Percentiles rank a stretch among this genome's conserved stretches.
Conservation (phyloP, 2,797 vertebrate genomes). For the Podarcis siculus region DNA sequence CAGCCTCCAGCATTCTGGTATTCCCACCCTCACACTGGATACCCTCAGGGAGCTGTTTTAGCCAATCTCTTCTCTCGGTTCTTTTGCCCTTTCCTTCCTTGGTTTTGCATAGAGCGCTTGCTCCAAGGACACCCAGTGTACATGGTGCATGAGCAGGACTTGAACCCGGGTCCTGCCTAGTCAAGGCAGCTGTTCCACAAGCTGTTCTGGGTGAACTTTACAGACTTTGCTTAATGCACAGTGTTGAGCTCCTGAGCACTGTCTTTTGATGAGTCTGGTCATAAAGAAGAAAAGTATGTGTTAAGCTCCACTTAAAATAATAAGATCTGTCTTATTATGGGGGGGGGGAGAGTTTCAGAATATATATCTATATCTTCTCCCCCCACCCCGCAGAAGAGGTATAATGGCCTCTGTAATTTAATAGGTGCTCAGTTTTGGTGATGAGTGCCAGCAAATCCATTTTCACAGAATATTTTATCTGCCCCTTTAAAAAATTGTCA, state of each 20-base stretch:
- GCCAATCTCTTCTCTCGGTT: no score
- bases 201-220: no score
- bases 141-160: not conserved
- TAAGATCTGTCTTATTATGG: conserved; percentile 62
- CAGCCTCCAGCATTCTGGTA: no score
- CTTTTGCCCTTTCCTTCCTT: no score
- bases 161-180: not conserved
- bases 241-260: not conserved
- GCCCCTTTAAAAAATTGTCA: conserved; percentile 56
- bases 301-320: conserved; percentile 69
- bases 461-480: conserved; percentile 75
- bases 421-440: conserved; percentile 69
- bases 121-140: not conserved
- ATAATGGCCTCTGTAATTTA: conserved; percentile 72
- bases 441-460: conserved; percentile 74
- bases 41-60: no score
- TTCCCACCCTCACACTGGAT: no score
- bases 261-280: conserved; percentile 47
- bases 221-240: no score
- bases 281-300: conserved; percentile 20
- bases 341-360: conserved; percentile 61
- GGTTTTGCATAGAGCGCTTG: no score
- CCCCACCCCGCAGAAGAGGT: conserved; percentile 32
- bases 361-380: not conserved
- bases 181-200: no score